phyloP scores from a whole-genome alignment of 2,888 invertebrate genomes.

The Dicyrtomina minuta region DNA sequence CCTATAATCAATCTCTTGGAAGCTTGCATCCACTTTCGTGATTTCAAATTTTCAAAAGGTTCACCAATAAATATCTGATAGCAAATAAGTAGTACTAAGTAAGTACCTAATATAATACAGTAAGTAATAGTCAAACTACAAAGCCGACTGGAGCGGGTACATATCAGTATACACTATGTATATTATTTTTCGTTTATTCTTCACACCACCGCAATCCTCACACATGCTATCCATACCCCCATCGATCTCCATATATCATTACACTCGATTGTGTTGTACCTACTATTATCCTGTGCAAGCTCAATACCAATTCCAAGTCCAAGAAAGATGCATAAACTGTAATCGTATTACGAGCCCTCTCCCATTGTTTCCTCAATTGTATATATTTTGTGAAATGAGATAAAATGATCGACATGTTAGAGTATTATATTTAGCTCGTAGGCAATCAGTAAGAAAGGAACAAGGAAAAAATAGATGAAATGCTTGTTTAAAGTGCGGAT shows the following conservation, averaged over 20 bases:
- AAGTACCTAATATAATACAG: too few species aligned
- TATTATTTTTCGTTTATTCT: too few species aligned
- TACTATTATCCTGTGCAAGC: too few species aligned
- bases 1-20: constrained; percentile 14
- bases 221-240: neutral
- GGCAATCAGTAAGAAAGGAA: constrained; percentile 11
- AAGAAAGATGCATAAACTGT: neutral
- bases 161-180: too few species aligned
- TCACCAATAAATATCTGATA: constrained; percentile 3
- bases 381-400: neutral
- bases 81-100: neutral
- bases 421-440: constrained; percentile 23
- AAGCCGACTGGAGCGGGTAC: too few species aligned
- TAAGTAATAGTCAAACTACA: too few species aligned
- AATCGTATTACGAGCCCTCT: neutral
- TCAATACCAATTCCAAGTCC: too few species aligned
- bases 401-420: neutral
- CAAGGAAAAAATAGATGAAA: neutral
- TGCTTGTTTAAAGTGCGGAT: constrained; percentile 12
- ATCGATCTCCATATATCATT: constrained; percentile 3
- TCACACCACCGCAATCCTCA: too few species aligned
- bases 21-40: constrained; percentile 23
- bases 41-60: constrained; percentile 17
- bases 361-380: neutral
- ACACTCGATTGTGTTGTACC: too few species aligned